Evolutionary conservation across 2,888 invertebrate species (phyloP), one percentile per base, ranked within the genome.

Genomic region (Drosophila phalerata): DNA sequence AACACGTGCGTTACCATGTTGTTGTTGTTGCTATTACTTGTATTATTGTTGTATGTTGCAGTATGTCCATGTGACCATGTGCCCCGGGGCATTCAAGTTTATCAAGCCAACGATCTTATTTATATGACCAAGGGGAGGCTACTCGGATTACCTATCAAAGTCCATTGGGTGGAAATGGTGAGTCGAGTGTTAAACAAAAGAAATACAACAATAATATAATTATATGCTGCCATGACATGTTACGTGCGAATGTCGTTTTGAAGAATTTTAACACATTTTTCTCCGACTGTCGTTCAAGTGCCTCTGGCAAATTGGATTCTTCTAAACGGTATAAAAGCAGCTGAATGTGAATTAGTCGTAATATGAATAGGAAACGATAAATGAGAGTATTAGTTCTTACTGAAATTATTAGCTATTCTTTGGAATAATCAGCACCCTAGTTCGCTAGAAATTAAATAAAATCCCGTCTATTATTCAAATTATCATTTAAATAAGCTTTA

Each of bases 151-250:
- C 60, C 52, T 15, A 38, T 60, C 43, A 43, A 38, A 25, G 51
- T 19, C 47, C 48, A 15, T 32, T 55, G 65, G 58, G 10, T 38
- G 43, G 45, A 8, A 34, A 15, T 42, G 62, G 45, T n/a, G 53
- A 63, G 57, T 61, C 71, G 52, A 63, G 68, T 51, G 70, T 70
- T 60, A 66, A 81, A 73, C 68, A 79, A 73, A 73, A 61, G 32
- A 57, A 80, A 64, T 63, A 75, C 62, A 77, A 49, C 68, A 81
- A 79, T 84, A 83, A 81, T 70, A 85, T 84, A 85, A 84, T 85
- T 84, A 85, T 78, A 85, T 70, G 85, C 72, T 79, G 40, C 71
- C 84, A 84, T 83, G 84, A 78, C 77, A 84, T 83, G 85, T 84
- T 83, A 85, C 84, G 84, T 84, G 83, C 81, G 53, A 79, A 63